Base-by-base conservation (phyloP, 2,113 vertebrate species). In the Microcebus lehilahytsara region DNA sequence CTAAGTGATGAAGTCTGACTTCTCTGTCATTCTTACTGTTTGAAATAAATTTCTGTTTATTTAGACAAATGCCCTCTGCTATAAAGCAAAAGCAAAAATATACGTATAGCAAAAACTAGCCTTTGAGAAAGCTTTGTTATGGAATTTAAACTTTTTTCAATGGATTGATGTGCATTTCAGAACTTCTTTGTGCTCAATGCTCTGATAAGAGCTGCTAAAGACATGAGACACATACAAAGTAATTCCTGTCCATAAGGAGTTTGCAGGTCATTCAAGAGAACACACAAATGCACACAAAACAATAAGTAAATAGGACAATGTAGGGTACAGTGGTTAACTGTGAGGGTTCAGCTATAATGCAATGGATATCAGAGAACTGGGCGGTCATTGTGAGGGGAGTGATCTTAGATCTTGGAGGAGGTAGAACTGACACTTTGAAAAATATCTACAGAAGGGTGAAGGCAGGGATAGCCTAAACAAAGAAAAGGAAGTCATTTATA, bases 1-100 rank as follows among this genome's bases (percentile, higher is more conserved):
- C 86, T 49, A 89, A 51, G 12, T 23, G 20, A 83, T 32, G n/a
- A 84, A 80, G 4, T 49, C 78, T 83, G 12, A 75, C 66, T 72
- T 89, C 40, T 78, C n/a, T 49, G 13, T 27, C 69, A 67, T 32
- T 72, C 53, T 91, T 81, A 79, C 9, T 78, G 30, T 79, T 95
- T 89, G 19, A 96, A 95, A 87, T 75, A 79, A 67, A 51, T 42
- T 4, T 51, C 30, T 86, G 2, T 66, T 88, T 67, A 23, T 84
- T 87, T 90, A 96, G 32, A 72, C 22, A 51, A 71, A 83, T 90
- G 49, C 67, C 72, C 22, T 84, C 69, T 84, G 53, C 71, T 71
- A 72, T 79, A 96, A 78, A 84, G 51, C 42, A 95, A 85, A 71
- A 79, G 34, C 51, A 66, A 85, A 64, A 90, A 25, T 64, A 71